These are phyloP conservation scores for Cistogaster globosa DNA, from an alignment of 2,888 invertebrate genomes.

Conservation along the genomic window DNA sequence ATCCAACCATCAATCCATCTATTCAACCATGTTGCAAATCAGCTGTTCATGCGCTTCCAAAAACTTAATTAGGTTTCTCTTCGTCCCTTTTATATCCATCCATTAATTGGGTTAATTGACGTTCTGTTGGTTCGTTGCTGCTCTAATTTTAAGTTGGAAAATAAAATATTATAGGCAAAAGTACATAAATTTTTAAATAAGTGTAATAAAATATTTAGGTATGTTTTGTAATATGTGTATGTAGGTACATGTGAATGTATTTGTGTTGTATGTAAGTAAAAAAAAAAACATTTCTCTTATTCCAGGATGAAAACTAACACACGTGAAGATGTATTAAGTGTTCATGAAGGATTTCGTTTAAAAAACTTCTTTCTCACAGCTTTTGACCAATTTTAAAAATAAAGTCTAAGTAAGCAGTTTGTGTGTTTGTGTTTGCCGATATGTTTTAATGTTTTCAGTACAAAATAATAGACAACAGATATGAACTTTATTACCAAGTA, in stretches of 20 bases:
- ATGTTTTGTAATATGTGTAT: neutral
- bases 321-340: too few species aligned
- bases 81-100: constrained; percentile 22
- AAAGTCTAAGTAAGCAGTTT: too few species aligned
- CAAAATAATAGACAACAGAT: too few species aligned
- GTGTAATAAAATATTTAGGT: neutral
- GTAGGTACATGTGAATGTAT: neutral
- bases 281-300: too few species aligned
- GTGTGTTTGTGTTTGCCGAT: too few species aligned
- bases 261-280: too few species aligned
- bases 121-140: constrained; percentile 70
- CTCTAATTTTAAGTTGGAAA: constrained; percentile 60
- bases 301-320: too few species aligned
- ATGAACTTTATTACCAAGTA: too few species aligned
- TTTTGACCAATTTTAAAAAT: too few species aligned
- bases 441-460: too few species aligned
- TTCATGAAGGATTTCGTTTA: too few species aligned
- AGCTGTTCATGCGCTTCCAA: constrained; percentile 70
- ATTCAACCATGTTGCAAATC: constrained; percentile 64
- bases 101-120: constrained; percentile 82
- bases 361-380: too few species aligned
- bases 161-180: constrained; percentile 5
- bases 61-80: constrained; percentile 80
- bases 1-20: constrained; percentile 38
- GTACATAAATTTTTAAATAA: neutral